Evolutionary conservation across 2,888 invertebrate genomes (phyloP), one percentile per base, ranked within the genome.

Genomic region (Spicauda simplicius): DNA sequence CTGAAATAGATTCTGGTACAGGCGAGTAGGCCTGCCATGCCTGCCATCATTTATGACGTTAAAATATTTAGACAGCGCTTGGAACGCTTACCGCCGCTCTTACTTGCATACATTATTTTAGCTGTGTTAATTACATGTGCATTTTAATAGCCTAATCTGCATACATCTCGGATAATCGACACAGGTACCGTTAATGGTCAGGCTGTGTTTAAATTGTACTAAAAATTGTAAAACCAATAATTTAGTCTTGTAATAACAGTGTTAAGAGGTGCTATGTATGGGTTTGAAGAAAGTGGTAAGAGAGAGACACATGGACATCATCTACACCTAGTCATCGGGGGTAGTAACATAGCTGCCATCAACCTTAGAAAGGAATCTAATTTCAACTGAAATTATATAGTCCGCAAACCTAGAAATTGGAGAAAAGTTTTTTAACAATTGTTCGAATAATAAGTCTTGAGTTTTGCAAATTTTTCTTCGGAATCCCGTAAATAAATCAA

Each of bases 401-500:
- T n/a, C n/a, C n/a, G n/a, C n/a, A n/a, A 48, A n/a, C 30, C 5
- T 20, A 18, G 6, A 59, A 59, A 50, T 50, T 50, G 30, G n/a
- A 20, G 20, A 4, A 10, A 53, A 7, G 19, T 20, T 61, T 37
- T 2, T 20, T 4, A 33, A 53, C 53, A 61, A 61, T 61, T 61
- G 54, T 53, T 30, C 16, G 16, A n/a, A 14, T 53, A 41, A 61
- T 53, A 19, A 37, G 20, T 6, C 20, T 48, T 14, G 52, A 37
- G 41, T 0, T 12, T 53, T 50, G 67, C 41, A 61, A 69, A 72
- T 71, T 72, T 74, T 76, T 74, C 74, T 69, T 68, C 60, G 65
- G 68, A 69, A 72, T 69, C 69, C 45, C 66, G 66, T 70, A 72
- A 80, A 83, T 79, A 78, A 80, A 79, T 78, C 77, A 76, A 71